Base-by-base conservation (phyloP, 2,113 vertebrate species). In the Brachyhypopomus occidentalis region DNA sequence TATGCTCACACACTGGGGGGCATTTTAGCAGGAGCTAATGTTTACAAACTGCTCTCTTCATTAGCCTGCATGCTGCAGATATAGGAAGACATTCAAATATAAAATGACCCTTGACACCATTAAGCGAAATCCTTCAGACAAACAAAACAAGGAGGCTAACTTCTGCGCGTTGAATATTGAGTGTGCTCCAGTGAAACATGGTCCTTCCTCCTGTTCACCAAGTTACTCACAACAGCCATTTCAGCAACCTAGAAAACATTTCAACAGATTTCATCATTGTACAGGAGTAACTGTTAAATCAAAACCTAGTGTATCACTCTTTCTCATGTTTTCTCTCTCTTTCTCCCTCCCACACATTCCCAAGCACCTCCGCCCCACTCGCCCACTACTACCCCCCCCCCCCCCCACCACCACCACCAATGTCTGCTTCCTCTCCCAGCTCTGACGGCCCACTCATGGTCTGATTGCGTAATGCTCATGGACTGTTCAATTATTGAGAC, bases 401-500 rank as follows among this genome's bases (percentile, higher is more conserved):
- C 80, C 38, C 48, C 84, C 17, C 12, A 5, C 11, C 78, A 59
- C 59, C 80, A 58, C 55, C 3, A 4, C 41, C 45, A 52, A 14
- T 14, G 79, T 81, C 85, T 83, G 45, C 85, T 74, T 71, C 62
- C 56, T 59, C 62, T 78, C 58, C 69, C 34, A 67, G 25, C 38
- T 4, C 25, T 38, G 73, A 66, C 74, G 73, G 82, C 84, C 75
- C 34, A 56, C 81, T 83, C 74, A 0, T 70, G 59, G 74, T 62
- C 11, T 48, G 75, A 66, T 87, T 88, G 70, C 73, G 25, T 90
- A 89, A 90, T 83, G 67, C 75, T 83, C 80, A 72, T 60, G 64
- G 73, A 75, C 87, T 86, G 80, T 85, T 92, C 82, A 88, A 88
- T 90, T 85, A 90, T 88, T 90, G 75, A 91, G 81, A 86, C 86